Conservation (phyloP, 1,140 invertebrate genomes). For the Zaprionus nigranus region DNA sequence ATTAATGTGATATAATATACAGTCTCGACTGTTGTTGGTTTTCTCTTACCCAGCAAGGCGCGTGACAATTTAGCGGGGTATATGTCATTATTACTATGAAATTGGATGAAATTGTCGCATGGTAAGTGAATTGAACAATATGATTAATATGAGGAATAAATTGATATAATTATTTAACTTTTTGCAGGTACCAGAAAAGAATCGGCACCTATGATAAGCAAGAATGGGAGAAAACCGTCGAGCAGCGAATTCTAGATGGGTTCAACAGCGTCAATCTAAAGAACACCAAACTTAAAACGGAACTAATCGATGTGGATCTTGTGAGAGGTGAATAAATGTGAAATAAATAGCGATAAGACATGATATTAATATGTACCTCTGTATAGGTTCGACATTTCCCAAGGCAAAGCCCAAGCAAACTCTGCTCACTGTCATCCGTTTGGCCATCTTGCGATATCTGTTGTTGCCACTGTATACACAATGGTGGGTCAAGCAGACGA, state of each 20-base stretch:
- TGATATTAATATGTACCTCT: slow-evolving; percentile 1
- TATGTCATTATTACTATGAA: slow-evolving; percentile 83
- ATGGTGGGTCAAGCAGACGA: slow-evolving; percentile 96
- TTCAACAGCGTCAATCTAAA: slow-evolving; percentile 94
- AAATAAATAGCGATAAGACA: background rate
- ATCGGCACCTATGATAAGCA: slow-evolving; percentile 98
- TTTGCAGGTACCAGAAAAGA: slow-evolving; percentile 94
- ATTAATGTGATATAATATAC: slow-evolving; percentile 3
- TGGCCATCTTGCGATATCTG: slow-evolving; percentile 91
- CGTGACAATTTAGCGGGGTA: slow-evolving; percentile 57
- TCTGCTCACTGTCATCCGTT: slow-evolving; percentile 91
- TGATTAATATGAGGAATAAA: background rate
- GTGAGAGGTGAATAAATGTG: slow-evolving; percentile 88
- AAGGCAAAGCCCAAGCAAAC: slow-evolving; percentile 97
- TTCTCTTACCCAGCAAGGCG: slow-evolving; percentile 35
- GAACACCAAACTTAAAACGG: slow-evolving; percentile 94
- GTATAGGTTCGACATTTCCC: slow-evolving; percentile 94
- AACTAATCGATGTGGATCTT: slow-evolving; percentile 97
- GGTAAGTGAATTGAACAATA: slow-evolving; percentile 57
- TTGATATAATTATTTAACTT: background rate
- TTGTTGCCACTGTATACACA: slow-evolving; percentile 92
- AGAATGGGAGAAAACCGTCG: slow-evolving; percentile 97
- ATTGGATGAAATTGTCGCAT: slow-evolving; percentile 84
- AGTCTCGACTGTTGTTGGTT: slow-evolving; percentile 9
- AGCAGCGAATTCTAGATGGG: slow-evolving; percentile 94